Evolutionary conservation across 2,888 invertebrate genomes (phyloP), one percentile per base, ranked within the genome.

Genomic region (Isoperla grammatica): DNA sequence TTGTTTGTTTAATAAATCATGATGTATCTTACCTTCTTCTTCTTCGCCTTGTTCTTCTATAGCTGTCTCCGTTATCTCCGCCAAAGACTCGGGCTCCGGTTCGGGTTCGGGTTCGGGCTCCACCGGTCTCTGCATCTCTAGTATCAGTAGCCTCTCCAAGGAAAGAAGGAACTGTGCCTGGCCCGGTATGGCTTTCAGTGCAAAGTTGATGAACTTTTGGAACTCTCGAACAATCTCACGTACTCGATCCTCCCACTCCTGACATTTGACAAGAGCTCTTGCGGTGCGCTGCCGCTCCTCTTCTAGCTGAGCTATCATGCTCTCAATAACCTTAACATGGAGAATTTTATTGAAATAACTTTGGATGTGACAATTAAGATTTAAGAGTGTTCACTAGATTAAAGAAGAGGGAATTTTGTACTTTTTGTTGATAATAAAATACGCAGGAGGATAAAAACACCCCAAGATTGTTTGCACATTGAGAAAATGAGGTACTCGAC

Each of bases 191-290:
- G 76, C 71, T 40, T 71, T 68, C 39, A 80, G 69, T 4, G 75
- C 73, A 63, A 75, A 78, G 66, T 77, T 73, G 37, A 79, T 76
- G 64, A 79, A 78, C 65, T 77, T 78, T 65, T 77, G 78, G 67
- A 76, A 79, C 63, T 79, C 75, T 15, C 68, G 68, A n/a, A 75
- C 66, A 37, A 77, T 71, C 56, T 73, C 70, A 37, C 68, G 56
- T 6, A 78, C 60, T 63, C 73, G 74, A 23, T 68, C 67, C 65
- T 78, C 72, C 42, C 75, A 70, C 5, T 72, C 61, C 13, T 60
- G 53, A 13, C 29, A 29, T 29, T 8, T 29, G 5, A 29, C 29
- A 8, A 29, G 5, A 4, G 8, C 29, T 8, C 5, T 29, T 4
- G 29, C 29, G 5, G 4, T 29, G 29, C 8, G 5, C 29, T 29